Conservation (phyloP, 2,113 vertebrate species). For the Pithys albifrons region DNA sequence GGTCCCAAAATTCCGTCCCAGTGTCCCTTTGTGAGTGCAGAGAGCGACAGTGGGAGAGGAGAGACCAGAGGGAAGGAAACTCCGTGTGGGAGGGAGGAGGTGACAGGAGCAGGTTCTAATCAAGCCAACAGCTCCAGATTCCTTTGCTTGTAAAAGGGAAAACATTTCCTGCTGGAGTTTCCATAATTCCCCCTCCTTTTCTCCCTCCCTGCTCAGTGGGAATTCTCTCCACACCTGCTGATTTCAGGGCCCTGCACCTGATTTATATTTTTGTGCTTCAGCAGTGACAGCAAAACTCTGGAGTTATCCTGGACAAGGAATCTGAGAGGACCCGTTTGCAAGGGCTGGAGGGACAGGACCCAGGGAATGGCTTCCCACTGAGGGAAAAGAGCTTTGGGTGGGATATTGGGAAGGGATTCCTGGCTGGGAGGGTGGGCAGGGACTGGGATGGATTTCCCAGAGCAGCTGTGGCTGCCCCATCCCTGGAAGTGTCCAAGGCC, state of each 20-base stretch:
- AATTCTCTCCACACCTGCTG: not conserved
- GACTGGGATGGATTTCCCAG: not conserved
- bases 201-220: not conserved
- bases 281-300: not conserved
- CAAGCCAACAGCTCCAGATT: not conserved
- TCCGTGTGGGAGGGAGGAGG: not conserved
- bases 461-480: no score
- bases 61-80: not conserved
- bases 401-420: not conserved
- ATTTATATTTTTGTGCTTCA: not conserved
- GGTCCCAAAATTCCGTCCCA: not conserved
- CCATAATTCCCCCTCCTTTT: not conserved
- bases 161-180: not conserved
- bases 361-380: not conserved
- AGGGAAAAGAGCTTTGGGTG: not conserved
- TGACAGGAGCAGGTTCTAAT: not conserved
- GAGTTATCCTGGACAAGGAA: not conserved
- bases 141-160: not conserved
- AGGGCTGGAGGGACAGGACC: not conserved
- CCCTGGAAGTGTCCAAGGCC: no score
- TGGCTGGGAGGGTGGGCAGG: not conserved
- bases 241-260: not conserved
- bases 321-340: not conserved
- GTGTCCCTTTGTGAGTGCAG: not conserved
- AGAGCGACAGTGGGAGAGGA: not conserved